A percentile compares a stretch with the other conserved stretches of the same genome.
Conservation (phyloP, 2,888 invertebrate genomes). For the Tridacna crocea region DNA sequence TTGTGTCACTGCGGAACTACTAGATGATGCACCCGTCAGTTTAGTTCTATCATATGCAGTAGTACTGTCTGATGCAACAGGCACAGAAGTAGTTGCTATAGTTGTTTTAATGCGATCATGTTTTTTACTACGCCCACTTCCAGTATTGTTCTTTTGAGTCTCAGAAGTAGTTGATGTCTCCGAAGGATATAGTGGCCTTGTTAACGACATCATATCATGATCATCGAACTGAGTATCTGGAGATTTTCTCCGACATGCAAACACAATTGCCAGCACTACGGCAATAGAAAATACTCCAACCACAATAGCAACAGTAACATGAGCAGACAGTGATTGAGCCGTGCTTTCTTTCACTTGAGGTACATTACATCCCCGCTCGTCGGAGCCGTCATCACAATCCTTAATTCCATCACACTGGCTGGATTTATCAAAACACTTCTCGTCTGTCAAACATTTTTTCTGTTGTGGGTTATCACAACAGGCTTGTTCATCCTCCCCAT, state of each 20-base stretch:
- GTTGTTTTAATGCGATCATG: conserved; percentile 56
- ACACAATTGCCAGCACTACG: conserved; percentile 85
- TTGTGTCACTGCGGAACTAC: conserved; percentile 88
- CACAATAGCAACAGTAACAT: conserved; percentile 83
- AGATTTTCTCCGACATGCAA: conserved; percentile 79
- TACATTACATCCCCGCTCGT: conserved; percentile 42
- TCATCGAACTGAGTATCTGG: conserved; percentile 69
- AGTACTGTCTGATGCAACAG: conserved; percentile 74
- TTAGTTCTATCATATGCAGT: conserved; percentile 87
- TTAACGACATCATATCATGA: conserved; percentile 73
- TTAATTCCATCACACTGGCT: conserved; percentile 74
- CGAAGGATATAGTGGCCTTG: conserved; percentile 76
- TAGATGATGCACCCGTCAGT: conserved; percentile 89
- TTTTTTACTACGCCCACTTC: conserved; percentile 73
- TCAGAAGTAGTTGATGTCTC: conserved; percentile 64
- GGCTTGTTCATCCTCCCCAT: conserved; percentile 67
- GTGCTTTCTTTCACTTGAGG: conserved; percentile 28
- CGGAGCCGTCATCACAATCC: conserved; percentile 75
- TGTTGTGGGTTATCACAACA: conserved; percentile 78
- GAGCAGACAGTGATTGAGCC: conserved; percentile 69
- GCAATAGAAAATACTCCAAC: conserved; percentile 86
- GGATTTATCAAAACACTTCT: conserved; percentile 69
- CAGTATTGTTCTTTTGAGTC: conserved; percentile 61
- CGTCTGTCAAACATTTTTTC: conserved; percentile 74
- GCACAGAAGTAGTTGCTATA: conserved; percentile 69